Evolutionary conservation across 2,113 vertebrate species (phyloP).

Genomic region (Hippocampus comes): DNA sequence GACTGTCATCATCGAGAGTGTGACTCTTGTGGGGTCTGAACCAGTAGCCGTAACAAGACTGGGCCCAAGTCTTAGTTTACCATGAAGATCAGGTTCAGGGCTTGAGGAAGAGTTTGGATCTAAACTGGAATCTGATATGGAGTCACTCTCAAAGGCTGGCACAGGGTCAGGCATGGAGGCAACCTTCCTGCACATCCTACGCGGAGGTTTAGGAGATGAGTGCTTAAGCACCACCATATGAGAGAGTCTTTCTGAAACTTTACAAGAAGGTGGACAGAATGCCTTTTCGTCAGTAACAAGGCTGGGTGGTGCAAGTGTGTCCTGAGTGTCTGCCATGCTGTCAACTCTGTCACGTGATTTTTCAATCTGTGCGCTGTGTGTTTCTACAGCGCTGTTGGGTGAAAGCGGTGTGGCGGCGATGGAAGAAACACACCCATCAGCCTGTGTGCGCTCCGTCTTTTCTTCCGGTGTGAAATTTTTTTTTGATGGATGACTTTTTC

Average conservation of each 20-base stretch:
- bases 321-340: slow-evolving; percentile 57
- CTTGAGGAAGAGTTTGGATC: slow-evolving; percentile 25
- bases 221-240: slow-evolving; percentile 78
- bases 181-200: slow-evolving; percentile 75
- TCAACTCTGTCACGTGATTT: slow-evolving; percentile 23
- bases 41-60: neutral
- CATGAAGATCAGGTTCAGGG: slow-evolving; percentile 29
- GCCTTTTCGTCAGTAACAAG: slow-evolving; percentile 63
- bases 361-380: slow-evolving; percentile 40
- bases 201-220: slow-evolving; percentile 74
- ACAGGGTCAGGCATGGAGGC: slow-evolving; percentile 18
- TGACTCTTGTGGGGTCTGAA: slow-evolving; percentile 14
- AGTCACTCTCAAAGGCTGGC: slow-evolving; percentile 36
- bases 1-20: slow-evolving; percentile 5
- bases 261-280: slow-evolving; percentile 57
- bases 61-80: slow-evolving; percentile 1
- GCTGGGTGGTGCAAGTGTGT: slow-evolving; percentile 53
- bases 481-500: slow-evolving; percentile 34
- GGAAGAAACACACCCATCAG: slow-evolving; percentile 44
- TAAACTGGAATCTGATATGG: slow-evolving; percentile 2
- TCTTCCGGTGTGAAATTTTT: slow-evolving; percentile 34
- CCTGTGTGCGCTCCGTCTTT: slow-evolving; percentile 25
- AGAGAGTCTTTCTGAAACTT: slow-evolving; percentile 68
- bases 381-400: slow-evolving; percentile 32
- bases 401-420: slow-evolving; percentile 33